phyloP scores from a whole-genome alignment of 2,797 vertebrate species.

The Eleutherodactylus coqui region DNA sequence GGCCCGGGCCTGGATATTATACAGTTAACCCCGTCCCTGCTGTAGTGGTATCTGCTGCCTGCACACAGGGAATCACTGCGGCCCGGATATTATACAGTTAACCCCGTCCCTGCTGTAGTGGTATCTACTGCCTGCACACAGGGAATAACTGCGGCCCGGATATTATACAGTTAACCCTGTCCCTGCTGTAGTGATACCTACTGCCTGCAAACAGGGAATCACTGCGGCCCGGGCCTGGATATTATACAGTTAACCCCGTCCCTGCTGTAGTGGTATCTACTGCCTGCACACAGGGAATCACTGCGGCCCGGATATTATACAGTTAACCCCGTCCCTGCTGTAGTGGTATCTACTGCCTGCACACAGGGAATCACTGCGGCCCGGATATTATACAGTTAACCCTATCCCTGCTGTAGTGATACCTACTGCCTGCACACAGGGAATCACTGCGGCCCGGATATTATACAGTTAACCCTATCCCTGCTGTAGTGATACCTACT shows the following conservation, averaged over 20 bases:
- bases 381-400: background rate
- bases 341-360: background rate
- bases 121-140: no score
- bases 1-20: no score
- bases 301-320: no score
- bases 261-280: background rate
- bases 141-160: background rate
- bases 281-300: no score
- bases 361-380: no score
- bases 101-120: background rate
- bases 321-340: background rate
- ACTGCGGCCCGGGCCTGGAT: no score
- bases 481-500: background rate
- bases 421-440: no score
- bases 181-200: no score
- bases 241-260: background rate
- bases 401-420: background rate
- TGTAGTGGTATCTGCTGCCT: background rate
- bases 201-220: conserved; percentile 4
- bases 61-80: no score
- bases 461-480: no score
- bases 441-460: background rate
- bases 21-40: background rate
- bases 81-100: background rate
- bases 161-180: no score